A percentile compares a stretch with the other conserved stretches of the same genome.
These are phyloP conservation scores for Harpalus rubripes DNA, from an alignment of 2,888 invertebrate genomes.

Conservation along the genomic window DNA sequence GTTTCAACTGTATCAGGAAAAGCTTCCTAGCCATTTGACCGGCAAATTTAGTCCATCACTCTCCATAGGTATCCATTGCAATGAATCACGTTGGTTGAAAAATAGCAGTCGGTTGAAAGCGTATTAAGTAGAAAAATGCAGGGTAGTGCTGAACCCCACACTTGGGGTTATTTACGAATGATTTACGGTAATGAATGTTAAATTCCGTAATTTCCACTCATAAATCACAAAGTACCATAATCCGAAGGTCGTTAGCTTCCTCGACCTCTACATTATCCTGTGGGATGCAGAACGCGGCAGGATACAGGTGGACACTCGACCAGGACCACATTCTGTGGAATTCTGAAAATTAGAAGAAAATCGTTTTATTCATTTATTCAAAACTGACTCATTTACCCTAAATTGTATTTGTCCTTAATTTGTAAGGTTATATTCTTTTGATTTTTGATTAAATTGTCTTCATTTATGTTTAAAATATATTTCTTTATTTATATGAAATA, in stretches of 20 bases:
- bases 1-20: background rate
- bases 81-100: conserved; percentile 45
- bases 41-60: conserved; percentile 12
- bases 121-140: conserved; percentile 39
- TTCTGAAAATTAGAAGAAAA: background rate
- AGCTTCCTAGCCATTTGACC: background rate
- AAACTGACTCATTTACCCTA: too few relatives aligned
- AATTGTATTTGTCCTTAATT: too few relatives aligned
- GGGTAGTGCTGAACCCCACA: conserved; percentile 7
- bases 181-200: conserved; percentile 59
- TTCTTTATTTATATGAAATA: too few relatives aligned
- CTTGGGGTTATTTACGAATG: conserved; percentile 39
- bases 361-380: background rate
- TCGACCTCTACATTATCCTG: conserved; percentile 59
- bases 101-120: conserved; percentile 40
- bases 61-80: conserved; percentile 5
- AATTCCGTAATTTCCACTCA: conserved; percentile 60
- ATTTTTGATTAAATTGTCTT: too few relatives aligned
- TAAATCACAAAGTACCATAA: conserved; percentile 55
- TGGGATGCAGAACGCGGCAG: conserved; percentile 26
- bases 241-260: conserved; percentile 60
- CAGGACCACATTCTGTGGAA: background rate
- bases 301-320: conserved; percentile 41
- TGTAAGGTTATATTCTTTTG: too few relatives aligned
- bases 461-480: too few relatives aligned